These are phyloP conservation scores for Girardia tigrina DNA, from an alignment of 2,888 invertebrate species.

Conservation along the genomic window DNA sequence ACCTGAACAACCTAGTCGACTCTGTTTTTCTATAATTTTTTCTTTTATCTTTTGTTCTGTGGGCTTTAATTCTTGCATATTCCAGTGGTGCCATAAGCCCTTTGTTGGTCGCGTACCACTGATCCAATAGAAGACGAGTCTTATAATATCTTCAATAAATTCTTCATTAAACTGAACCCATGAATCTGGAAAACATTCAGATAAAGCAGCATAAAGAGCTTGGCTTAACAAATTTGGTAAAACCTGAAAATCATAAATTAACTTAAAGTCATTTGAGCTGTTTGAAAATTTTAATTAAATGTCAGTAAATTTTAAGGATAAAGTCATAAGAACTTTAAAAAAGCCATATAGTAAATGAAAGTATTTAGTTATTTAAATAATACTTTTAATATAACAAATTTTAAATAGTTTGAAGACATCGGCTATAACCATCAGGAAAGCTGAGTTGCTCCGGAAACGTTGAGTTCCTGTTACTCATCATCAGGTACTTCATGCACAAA, in stretches of 20 bases:
- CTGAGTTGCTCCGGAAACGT: too few species aligned
- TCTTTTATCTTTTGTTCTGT: slow-evolving; percentile 44
- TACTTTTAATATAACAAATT: too few species aligned
- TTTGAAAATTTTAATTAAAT: too few species aligned
- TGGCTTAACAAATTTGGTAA: slow-evolving; percentile 43
- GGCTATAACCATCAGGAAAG: too few species aligned
- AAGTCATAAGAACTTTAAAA: too few species aligned
- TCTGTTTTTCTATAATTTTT: slow-evolving; percentile 41
- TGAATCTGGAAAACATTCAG: slow-evolving; percentile 48
- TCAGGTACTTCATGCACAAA: too few species aligned
- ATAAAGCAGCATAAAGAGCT: slow-evolving; percentile 46
- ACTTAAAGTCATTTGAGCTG: too few species aligned
- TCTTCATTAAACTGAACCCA: slow-evolving; percentile 46
- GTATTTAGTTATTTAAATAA: too few species aligned
- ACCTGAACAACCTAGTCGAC: background rate
- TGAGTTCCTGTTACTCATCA: too few species aligned
- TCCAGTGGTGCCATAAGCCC: slow-evolving; percentile 44
- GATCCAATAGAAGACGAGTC: slow-evolving; percentile 45
- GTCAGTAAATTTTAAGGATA: too few species aligned
- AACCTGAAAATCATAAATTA: background rate
- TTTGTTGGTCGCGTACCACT: slow-evolving; percentile 45
- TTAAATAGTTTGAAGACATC: too few species aligned
- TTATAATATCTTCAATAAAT: slow-evolving; percentile 45
- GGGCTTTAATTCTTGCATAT: slow-evolving; percentile 44
- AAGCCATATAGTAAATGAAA: too few species aligned